phyloP scores from a whole-genome alignment of 2,888 invertebrate species.

The Glaucopsyche alexis region DNA sequence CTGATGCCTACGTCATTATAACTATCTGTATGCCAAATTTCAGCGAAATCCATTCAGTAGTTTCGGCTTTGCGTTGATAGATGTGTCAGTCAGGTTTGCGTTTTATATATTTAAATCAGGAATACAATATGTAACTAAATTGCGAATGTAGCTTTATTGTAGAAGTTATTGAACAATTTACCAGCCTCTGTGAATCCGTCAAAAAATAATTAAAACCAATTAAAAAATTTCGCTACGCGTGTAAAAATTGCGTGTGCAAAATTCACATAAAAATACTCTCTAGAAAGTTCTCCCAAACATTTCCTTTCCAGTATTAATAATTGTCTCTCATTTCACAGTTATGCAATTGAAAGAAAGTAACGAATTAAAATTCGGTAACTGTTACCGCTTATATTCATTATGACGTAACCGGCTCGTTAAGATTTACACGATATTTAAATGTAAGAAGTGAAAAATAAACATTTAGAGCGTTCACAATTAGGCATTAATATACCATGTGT shows the following conservation, averaged over 20 bases:
- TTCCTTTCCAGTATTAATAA: constrained; percentile 70
- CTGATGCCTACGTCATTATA: too few species aligned
- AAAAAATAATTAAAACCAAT: constrained; percentile 33
- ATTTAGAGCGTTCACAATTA: not conserved
- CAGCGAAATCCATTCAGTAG: too few species aligned
- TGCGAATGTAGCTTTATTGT: not conserved
- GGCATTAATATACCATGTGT: not conserved
- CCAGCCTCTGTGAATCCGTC: constrained; percentile 8
- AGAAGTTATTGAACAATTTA: not conserved
- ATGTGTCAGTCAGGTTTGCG: too few species aligned
- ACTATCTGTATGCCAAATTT: too few species aligned
- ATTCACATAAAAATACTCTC: constrained; percentile 53
- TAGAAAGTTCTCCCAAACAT: constrained; percentile 64
- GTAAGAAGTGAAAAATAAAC: constrained; percentile 19
- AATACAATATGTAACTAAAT: not conserved
- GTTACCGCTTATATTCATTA: constrained; percentile 39
- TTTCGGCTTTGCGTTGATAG: too few species aligned
- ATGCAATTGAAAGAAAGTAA: constrained; percentile 68
- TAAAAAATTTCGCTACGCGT: constrained; percentile 35
- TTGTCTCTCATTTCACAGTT: constrained; percentile 69
- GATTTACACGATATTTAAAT: constrained; percentile 27
- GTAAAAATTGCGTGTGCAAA: constrained; percentile 56
- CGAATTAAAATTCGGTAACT: constrained; percentile 68
- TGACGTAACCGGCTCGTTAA: constrained; percentile 35
- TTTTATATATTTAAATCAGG: too few species aligned